Evolutionary conservation across 2,113 vertebrate species (phyloP).

Genomic region (Gavia stellata): DNA sequence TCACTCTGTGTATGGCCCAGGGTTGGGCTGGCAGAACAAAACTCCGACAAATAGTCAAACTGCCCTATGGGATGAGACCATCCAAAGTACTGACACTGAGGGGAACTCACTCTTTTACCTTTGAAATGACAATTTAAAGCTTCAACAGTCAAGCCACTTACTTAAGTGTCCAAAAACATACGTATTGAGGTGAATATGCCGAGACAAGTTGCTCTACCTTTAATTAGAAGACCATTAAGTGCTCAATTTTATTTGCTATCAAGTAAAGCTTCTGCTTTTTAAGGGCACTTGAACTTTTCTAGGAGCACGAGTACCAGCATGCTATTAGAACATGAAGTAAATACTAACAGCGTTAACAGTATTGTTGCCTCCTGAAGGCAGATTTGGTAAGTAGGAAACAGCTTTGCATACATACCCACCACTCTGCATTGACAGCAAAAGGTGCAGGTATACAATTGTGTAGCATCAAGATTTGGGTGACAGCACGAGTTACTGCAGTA

Average conservation of each 20-base stretch:
- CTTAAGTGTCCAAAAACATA: not conserved
- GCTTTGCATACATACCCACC: not conserved
- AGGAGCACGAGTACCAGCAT: not conserved
- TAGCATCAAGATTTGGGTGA: not conserved
- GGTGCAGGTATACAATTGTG: rapidly evolving
- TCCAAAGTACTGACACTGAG: not conserved
- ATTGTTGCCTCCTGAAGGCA: not conserved
- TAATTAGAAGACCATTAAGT: slow-evolving; percentile 22
- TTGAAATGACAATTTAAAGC: not conserved
- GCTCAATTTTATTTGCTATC: not conserved
- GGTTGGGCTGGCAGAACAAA: not conserved
- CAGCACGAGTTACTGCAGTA: not conserved
- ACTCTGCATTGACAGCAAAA: not conserved
- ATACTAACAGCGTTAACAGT: not conserved
- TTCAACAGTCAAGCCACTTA: not conserved
- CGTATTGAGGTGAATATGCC: not conserved
- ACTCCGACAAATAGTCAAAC: not conserved
- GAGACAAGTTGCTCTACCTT: not conserved
- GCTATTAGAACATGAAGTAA: not conserved
- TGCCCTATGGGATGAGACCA: not conserved
- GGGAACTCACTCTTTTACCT: not conserved
- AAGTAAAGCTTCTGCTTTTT: not conserved
- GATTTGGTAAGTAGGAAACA: not conserved
- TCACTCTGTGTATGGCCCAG: not conserved
- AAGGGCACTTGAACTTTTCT: slow-evolving; percentile 5